A percentile compares a stretch with the other conserved stretches of the same genome.
Evolutionary conservation across 2,113 vertebrate species (phyloP).

Genomic region (Tyto alba): DNA sequence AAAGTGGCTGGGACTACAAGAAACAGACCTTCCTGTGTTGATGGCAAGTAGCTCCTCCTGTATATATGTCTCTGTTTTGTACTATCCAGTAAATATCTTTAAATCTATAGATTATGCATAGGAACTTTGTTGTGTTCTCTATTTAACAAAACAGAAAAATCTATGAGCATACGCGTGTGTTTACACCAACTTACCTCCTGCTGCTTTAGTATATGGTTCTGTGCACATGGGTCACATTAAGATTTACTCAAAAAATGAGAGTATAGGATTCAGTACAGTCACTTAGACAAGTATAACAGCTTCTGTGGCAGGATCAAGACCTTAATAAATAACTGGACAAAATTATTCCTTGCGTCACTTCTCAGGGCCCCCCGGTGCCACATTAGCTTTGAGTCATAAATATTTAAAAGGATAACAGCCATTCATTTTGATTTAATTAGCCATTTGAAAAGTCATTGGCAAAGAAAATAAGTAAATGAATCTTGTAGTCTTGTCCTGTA

Average conservation of each 20-base stretch:
- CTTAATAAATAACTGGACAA: not conserved
- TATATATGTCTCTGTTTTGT: constrained; percentile 1
- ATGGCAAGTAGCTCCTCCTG: constrained; percentile 80
- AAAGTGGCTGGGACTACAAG: constrained; percentile 98
- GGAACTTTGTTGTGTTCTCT: not conserved
- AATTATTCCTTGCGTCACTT: not conserved
- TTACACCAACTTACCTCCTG: not conserved
- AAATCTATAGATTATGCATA: not conserved
- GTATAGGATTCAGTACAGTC: not conserved
- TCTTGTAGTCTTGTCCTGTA: not conserved
- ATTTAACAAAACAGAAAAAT: not conserved
- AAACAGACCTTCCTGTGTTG: constrained; percentile 98
- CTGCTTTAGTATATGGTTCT: not conserved
- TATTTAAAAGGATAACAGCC: not conserved
- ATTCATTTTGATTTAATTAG: constrained; percentile 12
- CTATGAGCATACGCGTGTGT: not conserved
- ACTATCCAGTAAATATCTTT: not conserved
- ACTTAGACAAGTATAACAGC: not conserved
- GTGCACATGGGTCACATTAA: not conserved
- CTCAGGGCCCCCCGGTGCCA: rapidly evolving
- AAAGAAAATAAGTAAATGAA: not conserved
- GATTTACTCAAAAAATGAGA: not conserved
- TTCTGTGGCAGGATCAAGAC: not conserved
- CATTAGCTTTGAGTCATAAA: not conserved
- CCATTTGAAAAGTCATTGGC: not conserved